Percentiles rank a stretch among this genome's conserved stretches.
These are phyloP conservation scores for Wiebesia pumilae DNA, from an alignment of 1,140 invertebrate species.

Conservation along the genomic window DNA sequence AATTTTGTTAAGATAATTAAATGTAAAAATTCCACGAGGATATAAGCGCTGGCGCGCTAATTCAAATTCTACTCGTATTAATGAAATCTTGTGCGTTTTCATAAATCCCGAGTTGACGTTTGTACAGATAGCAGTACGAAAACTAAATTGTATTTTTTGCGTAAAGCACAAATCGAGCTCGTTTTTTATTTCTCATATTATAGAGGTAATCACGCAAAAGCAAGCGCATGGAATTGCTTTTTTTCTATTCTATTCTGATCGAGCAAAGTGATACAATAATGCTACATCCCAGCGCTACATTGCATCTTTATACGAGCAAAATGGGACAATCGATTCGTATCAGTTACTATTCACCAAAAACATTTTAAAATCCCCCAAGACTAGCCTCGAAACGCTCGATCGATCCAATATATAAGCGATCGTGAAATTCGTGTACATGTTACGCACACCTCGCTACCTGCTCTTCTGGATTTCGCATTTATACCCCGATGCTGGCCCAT, in stretches of 20 bases:
- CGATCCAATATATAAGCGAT: constrained; percentile 53
- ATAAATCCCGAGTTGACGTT: not conserved
- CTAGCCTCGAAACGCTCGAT: constrained; percentile 56
- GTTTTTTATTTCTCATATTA: not conserved
- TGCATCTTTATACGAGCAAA: constrained; percentile 4
- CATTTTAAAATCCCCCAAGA: constrained; percentile 44
- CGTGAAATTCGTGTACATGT: constrained; percentile 40
- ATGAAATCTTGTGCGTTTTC: not conserved
- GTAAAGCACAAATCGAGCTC: not conserved
- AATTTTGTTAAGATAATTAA: not conserved
- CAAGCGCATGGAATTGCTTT: constrained; percentile 11
- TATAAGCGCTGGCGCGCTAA: not conserved
- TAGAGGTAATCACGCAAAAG: constrained; percentile 6
- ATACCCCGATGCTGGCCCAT: constrained; percentile 52
- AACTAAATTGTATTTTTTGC: not conserved
- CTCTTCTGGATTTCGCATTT: constrained; percentile 12
- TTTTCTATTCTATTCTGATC: constrained; percentile 38
- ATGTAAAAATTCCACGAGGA: not conserved
- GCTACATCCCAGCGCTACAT: not conserved
- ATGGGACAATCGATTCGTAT: constrained; percentile 32
- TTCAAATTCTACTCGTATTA: not conserved
- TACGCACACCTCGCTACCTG: constrained; percentile 49
- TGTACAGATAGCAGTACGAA: not conserved
- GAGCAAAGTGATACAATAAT: constrained; percentile 41
- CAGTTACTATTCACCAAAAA: constrained; percentile 34